Base-by-base conservation (phyloP, 1,140 invertebrate species). In the Lamellibrachia luymesi region DNA sequence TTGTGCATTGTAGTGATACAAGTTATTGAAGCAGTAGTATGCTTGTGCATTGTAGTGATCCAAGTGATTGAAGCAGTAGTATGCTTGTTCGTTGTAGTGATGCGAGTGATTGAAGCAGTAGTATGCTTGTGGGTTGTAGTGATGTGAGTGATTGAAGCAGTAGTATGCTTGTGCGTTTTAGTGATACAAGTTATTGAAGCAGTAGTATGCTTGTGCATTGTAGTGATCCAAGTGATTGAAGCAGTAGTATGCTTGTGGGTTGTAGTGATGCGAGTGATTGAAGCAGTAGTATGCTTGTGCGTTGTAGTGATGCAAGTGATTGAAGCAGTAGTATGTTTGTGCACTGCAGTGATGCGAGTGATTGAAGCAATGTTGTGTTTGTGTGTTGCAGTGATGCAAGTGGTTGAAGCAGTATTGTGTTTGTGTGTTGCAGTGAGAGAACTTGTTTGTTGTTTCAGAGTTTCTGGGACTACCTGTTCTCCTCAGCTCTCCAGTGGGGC, bases 401-500 rank as follows among this genome's bases (percentile, higher is more conserved):
- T 38, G 38, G 38, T 56, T 56, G 52, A 8, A 8, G 6, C 64
- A 80, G 64, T 80, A 22, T 22, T 10, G 64, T 80, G 64, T 80
- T 80, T 80, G 64, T 80, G 7, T 80, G 64, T 80, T 17, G 25
- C 64, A 80, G 64, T 80, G 64, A 80, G 64, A 22, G 38, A 38
- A 38, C 38, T 38, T 80, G 64, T 80, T 80, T 80, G 50, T 90
- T 38, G 27, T 64, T 92, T 50, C 93, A 93, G 93, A 52, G 25
- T 51, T 93, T 93, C 93, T 93, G 93, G 93, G 90, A 93, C 27
- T 90, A 93, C 13, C 90, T 93, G 22, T 91, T 93, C 49, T 51
- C 89, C 51, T 49, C 89, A 49, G 80, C 93, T 27, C 90, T 91
- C 50, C 50, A 90, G 49, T 93, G 93, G 93, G 93, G 93, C 25